Base-by-base conservation (phyloP, 2,888 invertebrate species). In the Drosophila pullipes region DNA sequence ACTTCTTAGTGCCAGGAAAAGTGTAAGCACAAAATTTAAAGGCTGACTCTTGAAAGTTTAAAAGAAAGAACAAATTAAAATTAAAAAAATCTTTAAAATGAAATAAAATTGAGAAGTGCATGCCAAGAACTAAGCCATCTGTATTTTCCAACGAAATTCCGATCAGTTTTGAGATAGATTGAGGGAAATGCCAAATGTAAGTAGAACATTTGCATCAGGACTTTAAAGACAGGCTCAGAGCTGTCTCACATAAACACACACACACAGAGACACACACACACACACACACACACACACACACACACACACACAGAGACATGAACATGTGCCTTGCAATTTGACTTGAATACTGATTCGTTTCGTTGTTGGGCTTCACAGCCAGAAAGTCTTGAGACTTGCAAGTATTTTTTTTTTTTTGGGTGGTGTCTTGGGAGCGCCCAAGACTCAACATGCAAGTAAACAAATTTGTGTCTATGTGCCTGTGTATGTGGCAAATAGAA, bases 401-500 rank as follows among this genome's bases (percentile, higher is more conserved):
- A 49, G 59, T 59, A 22, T 59, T 28, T 60, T 28, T 60, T 49
- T 18, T 31, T 10, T 37, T 16, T 31, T 61, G 54, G 58, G 41
- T n/a, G 37, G 28, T 25, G 3, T n/a, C 37, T 39, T 37, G 55
- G 22, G 55, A 53, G 10, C 33, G 62, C 54, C 31, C 13, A 35
- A 33, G 31, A 41, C 55, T 47, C 28, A 61, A 55, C 67, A 72
- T 69, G 82, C 74, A 82, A 74, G 81, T 73, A 76, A 80, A 72
- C 85, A 85, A 74, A 81, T 72, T 73, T 62, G 63, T 73, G 69
- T 77, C 73, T 37, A 66, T 59, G 61, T 37, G 18, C 1, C 1
- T 44, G 53, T 63, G 57, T 59, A 60, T 58, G 62, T 41, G 59
- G 80, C 55, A 74, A 83, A 80, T 69, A 73, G 79, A 90, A 85